Evolutionary conservation across 2,113 vertebrate species (phyloP), one percentile per base, ranked within the genome.

Genomic region (Eolophus roseicapilla): DNA sequence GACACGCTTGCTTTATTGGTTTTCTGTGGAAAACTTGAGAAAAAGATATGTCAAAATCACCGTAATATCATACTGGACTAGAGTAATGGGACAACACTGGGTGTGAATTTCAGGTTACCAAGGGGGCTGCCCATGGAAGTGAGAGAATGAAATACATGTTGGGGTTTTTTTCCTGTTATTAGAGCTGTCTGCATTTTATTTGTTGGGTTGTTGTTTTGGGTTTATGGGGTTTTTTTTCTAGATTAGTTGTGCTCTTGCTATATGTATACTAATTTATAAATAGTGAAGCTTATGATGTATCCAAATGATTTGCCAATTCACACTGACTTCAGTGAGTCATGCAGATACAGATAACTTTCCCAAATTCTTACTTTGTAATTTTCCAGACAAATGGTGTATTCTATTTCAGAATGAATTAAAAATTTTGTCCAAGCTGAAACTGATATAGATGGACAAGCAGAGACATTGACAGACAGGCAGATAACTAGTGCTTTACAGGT

Each of bases 161-260:
- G 6, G 2, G 0, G 0, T 0, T 11, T 20, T 39, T 43, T 10
- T 62, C 21, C 23, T 65, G 10, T 91, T 37, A 31, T 44, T 73
- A 73, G 47, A 79, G 14, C 10, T 60, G 33, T 3, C 2, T 50
- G 47, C 1, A 5, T 33, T 82, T 73, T 69, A 21, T 41, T 60
- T 60, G 20, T 11, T 79, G 33, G 10, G 4, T 44, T 65, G 6
- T 24, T 43, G 24, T 3, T 31, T 68, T 49, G 57, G 33, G 59
- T 15, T 62, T 37, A 23, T 0, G 41, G 41, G 39, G 41, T 17
- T 76, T 67, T 68, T 10, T 13, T 63, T 19, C 13, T 67, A 68
- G 8, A 15, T 63, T 23, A 50, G 14, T 23, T 79, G 23, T 43
- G 6, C 49, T 67, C 31, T 71, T 71, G 25, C 6, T 75, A 35